These are phyloP conservation scores for Brachionus paranguensis DNA, from an alignment of 1,140 invertebrate genomes.

Conservation along the genomic window DNA sequence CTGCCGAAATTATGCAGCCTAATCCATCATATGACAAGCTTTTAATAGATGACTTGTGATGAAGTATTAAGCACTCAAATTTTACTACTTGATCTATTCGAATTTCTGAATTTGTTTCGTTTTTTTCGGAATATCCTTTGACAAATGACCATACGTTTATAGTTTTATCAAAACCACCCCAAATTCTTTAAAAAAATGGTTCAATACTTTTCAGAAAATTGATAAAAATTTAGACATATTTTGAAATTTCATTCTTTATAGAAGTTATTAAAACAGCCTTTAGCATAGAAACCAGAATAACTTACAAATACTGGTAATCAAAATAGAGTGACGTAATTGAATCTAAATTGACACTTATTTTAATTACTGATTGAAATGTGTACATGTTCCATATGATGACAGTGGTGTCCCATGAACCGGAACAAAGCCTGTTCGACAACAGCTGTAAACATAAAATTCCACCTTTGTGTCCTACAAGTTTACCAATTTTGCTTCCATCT, in stretches of 20 bases:
- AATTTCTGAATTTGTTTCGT: not conserved
- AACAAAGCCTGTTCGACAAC: slow-evolving; percentile 9
- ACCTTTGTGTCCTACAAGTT: slow-evolving; percentile 22
- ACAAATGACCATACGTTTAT: slow-evolving; percentile 26
- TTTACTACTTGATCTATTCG: not conserved
- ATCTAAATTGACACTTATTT: not conserved
- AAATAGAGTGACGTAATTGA: slow-evolving; percentile 10
- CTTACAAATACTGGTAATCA: slow-evolving; percentile 31
- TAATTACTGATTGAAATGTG: not conserved
- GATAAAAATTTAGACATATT: not conserved
- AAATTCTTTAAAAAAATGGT: not conserved
- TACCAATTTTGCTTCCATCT: slow-evolving; percentile 14
- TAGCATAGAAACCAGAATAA: not conserved
- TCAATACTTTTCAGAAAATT: no score
- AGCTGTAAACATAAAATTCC: slow-evolving; percentile 20
- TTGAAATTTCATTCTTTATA: not conserved
- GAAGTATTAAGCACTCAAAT: not conserved
- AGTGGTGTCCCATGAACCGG: slow-evolving; percentile 23
- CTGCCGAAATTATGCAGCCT: not conserved
- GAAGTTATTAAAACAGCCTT: not conserved
- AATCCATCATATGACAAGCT: slow-evolving; percentile 19
- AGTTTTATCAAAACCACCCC: not conserved
- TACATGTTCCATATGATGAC: slow-evolving; percentile 38
- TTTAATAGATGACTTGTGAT: not conserved
- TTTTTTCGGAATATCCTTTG: not conserved